Evolutionary conservation across 2,888 invertebrate species (phyloP).

Genomic region (Nymphalis urticae): DNA sequence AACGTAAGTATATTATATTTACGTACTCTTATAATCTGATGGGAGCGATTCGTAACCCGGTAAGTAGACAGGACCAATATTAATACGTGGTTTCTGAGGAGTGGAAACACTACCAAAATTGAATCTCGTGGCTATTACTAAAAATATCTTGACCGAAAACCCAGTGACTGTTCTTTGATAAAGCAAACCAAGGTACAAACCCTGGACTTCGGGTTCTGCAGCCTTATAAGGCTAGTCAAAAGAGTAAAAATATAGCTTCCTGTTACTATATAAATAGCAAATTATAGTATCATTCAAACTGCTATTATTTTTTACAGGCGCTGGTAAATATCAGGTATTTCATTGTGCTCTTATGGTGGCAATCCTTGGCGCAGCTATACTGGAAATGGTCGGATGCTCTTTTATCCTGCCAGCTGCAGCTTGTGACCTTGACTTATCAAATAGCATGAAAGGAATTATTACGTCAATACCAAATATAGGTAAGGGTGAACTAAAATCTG

Average conservation of each 20-base stretch:
- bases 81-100: too few relatives aligned
- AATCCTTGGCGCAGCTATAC: constrained; percentile 54
- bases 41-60: too few relatives aligned
- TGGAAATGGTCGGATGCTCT: constrained; percentile 79
- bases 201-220: too few relatives aligned
- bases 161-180: too few relatives aligned
- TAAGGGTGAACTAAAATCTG: constrained; percentile 47
- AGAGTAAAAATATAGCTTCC: not conserved
- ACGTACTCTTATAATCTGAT: too few relatives aligned
- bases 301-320: constrained; percentile 49
- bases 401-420: constrained; percentile 87
- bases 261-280: constrained; percentile 2
- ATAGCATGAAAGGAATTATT: constrained; percentile 84
- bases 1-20: not conserved
- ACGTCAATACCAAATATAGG: constrained; percentile 86
- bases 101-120: too few relatives aligned
- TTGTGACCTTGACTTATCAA: constrained; percentile 84
- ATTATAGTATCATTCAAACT: not conserved
- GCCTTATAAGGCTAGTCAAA: not conserved
- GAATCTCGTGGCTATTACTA: too few relatives aligned
- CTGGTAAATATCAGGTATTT: constrained; percentile 64
- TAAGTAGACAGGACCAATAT: too few relatives aligned
- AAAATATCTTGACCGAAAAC: too few relatives aligned
- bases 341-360: constrained; percentile 64
- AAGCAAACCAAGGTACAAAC: too few relatives aligned